A percentile compares a stretch with the other conserved stretches of the same genome.
phyloP scores from a whole-genome alignment of 2,888 invertebrate species.

The Tetranychus truncatus region DNA sequence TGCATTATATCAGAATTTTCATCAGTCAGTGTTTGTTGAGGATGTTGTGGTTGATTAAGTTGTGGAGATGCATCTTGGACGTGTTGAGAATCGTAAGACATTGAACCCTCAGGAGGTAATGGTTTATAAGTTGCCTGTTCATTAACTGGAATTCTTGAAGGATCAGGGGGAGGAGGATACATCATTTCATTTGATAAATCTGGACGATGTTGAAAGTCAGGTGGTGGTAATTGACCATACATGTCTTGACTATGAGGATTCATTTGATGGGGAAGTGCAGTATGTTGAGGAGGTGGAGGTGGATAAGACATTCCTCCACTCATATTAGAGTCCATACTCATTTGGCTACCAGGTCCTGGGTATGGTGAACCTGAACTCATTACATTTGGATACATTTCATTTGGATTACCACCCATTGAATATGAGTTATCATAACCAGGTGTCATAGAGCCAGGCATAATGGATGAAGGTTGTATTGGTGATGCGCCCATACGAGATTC shows the following conservation, averaged over 20 bases:
- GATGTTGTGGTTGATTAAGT: conserved; percentile 23
- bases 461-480: background rate
- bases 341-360: background rate
- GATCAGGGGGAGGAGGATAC: background rate
- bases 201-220: background rate
- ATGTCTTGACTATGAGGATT: background rate
- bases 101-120: background rate
- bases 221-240: conserved; percentile 6
- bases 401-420: background rate
- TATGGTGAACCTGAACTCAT: conserved; percentile 5
- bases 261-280: background rate
- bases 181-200: background rate
- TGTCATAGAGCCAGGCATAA: background rate
- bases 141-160: background rate
- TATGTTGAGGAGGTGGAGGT: conserved; percentile 10
- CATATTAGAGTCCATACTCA: background rate
- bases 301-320: background rate
- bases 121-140: background rate
- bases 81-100: conserved; percentile 2
- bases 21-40: conserved; percentile 18
- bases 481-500: conserved; percentile 12
- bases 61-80: background rate
- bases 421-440: conserved; percentile 8
- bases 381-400: conserved; percentile 9
- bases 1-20: background rate